These are phyloP conservation scores for Prenolepis imparis DNA, from an alignment of 2,888 invertebrate species.

Conservation along the genomic window DNA sequence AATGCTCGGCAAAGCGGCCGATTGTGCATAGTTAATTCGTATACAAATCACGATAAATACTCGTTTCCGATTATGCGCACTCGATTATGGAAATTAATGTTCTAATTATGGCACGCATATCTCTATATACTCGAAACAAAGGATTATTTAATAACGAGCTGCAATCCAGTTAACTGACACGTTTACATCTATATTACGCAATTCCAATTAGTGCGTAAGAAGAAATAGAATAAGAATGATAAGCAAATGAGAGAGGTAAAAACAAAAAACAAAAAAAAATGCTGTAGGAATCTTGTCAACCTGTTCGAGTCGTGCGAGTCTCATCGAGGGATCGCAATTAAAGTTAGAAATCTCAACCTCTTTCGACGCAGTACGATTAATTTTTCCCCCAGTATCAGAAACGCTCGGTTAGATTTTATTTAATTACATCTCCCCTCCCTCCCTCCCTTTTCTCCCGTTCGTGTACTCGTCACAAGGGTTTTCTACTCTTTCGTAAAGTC, in stretches of 20 bases:
- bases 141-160: constrained; percentile 15
- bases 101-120: background rate
- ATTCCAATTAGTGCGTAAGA: background rate
- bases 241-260: background rate
- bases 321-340: constrained; percentile 71
- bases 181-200: background rate
- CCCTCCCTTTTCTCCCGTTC: constrained; percentile 25
- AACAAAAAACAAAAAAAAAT: no score
- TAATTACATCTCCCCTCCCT: constrained; percentile 68
- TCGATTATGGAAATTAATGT: constrained; percentile 35
- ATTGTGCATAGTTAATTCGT: constrained; percentile 1
- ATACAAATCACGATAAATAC: constrained; percentile 34
- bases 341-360: constrained; percentile 72
- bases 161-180: background rate
- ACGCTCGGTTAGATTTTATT: constrained; percentile 74
- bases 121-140: background rate
- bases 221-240: background rate
- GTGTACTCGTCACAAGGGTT: constrained; percentile 30
- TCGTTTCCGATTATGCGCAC: background rate
- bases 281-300: constrained; percentile 50
- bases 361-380: constrained; percentile 74
- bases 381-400: constrained; percentile 69
- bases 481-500: constrained; percentile 30
- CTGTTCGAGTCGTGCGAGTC: constrained; percentile 35
- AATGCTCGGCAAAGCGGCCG: background rate